Percentiles rank a stretch among this genome's conserved stretches.
Evolutionary conservation across 1,140 invertebrate genomes (phyloP).

Genomic region (Vanessa atalanta): DNA sequence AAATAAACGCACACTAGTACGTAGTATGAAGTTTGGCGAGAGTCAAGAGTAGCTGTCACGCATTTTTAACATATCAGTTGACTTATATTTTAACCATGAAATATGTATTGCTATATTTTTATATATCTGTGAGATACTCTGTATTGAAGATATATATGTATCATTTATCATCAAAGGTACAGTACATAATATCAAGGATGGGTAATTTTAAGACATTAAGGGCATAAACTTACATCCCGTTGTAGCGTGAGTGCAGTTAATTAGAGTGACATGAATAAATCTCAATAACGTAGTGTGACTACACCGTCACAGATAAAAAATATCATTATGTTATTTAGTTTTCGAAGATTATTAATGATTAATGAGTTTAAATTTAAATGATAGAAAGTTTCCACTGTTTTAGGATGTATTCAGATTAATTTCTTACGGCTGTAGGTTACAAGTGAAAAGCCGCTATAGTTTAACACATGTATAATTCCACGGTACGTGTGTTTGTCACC

Average conservation of each 20-base stretch:
- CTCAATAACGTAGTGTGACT: neutral
- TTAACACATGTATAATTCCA: no score
- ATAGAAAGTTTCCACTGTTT: neutral
- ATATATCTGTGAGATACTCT: no score
- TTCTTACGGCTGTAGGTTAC: no score
- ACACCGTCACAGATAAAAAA: neutral
- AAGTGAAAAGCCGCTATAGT: no score
- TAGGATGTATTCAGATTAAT: neutral
- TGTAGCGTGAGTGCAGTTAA: conserved; percentile 7
- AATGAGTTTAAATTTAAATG: neutral
- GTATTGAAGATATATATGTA: neutral
- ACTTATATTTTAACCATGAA: no score
- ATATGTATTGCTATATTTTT: no score
- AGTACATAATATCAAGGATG: neutral
- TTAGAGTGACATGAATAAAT: conserved; percentile 10
- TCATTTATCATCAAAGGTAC: neutral
- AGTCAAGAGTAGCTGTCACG: no score
- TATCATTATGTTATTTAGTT: neutral
- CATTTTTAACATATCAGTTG: no score
- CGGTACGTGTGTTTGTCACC: no score
- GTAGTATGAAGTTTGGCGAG: no score
- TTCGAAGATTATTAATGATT: neutral
- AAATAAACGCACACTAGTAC: no score
- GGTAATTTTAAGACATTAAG: conserved; percentile 11
- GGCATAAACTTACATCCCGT: neutral